Evolutionary conservation across 1,140 invertebrate genomes (phyloP), one percentile per base, ranked within the genome.

Genomic region (Potamilus streckersoni): DNA sequence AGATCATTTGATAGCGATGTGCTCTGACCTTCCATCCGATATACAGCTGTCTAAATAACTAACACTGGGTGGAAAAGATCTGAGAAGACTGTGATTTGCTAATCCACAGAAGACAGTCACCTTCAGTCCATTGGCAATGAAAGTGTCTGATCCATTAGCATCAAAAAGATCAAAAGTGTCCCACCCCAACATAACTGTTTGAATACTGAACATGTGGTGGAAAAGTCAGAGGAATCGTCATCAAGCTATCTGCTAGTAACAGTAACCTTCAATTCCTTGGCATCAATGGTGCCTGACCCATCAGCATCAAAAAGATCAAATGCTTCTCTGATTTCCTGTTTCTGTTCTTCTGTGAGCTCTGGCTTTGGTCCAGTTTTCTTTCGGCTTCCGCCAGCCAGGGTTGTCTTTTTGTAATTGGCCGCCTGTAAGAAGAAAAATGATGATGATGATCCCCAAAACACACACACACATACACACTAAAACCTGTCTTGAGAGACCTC

Each of bases 111-210:
- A 49, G 15, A 67, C 16, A 74, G 58, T 64, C 69, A 97, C 96
- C 92, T 98, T 98, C 15, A 98, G 89, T 87, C 98, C 96, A 90
- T 97, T 98, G 0, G 94, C 93, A 88, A 97, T 94, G 83, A 99
- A 97, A 83, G 92, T 93, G 17, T 96, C 96, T 65, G 93, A 93
- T 23, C 93, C 94, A 90, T 97, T 94, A 65, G 94, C 93, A 91
- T 99, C 97, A 91, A 99, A 98, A 19, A 98, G 89, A 91, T 97
- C 95, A 89, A 99, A 99, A 0, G 97, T 97, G 91, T 98, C 96
- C 90, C 96, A 31, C 27, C 27, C 27, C 27, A 31, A 31, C 27
- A 31, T 31, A 31, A 31, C 27, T 31, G 27, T 31, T 4, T 31
- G 27, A 31, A 31, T 31, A 31, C 3, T 4, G 27, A 31, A 31